Evolutionary conservation across 2,113 vertebrate species (phyloP), one percentile per base, ranked within the genome.

Genomic region (Gymnogyps californianus): DNA sequence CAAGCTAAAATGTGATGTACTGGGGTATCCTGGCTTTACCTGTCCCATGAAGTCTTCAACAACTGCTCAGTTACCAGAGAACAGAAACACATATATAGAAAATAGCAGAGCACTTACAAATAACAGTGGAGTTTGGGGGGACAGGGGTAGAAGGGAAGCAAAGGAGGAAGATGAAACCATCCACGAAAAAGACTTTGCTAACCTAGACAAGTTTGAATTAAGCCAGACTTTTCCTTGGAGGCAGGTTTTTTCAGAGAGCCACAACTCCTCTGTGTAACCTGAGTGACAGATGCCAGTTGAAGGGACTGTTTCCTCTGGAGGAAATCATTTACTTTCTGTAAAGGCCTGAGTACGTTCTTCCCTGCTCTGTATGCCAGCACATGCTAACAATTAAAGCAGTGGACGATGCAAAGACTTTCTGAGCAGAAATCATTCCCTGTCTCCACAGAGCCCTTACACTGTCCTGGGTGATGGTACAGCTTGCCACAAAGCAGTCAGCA

Each of bases 361-460:
- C 31, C 42, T 78, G 29, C n/a, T 70, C 38, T 40, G 4, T 38
- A n/a, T 61, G 51, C 74, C 64, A 75, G 65, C 59, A 83, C 24
- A 6, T 75, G 19, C 47, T 83, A 40, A 46, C 3, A 2, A 18
- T 82, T 79, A 76, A 59, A 82, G 44, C 51, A 66, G 49, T 40
- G 61, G 55, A 52, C 0, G 4, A 25, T 9, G 38, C 52, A 47
- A 71, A 91, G 21, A 8, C 34, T 47, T 88, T 49, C 36, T 20
- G 71, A 55, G 20, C 29, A 95, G 75, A 80, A 93, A 44, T 58
- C 66, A 38, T 74, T 28, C 58, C n/a, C 52, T 11, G 6, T 15
- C 34, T 58, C 44, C 49, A 8, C 0, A 0, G 32, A 85, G 13
- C n/a, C 70, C 8, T 0, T 17, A 0, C 36, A 1, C 26, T 86